A percentile compares a stretch with the other conserved stretches of the same genome.
phyloP scores from a whole-genome alignment of 2,888 invertebrate genomes.

The Rapana venosa region DNA sequence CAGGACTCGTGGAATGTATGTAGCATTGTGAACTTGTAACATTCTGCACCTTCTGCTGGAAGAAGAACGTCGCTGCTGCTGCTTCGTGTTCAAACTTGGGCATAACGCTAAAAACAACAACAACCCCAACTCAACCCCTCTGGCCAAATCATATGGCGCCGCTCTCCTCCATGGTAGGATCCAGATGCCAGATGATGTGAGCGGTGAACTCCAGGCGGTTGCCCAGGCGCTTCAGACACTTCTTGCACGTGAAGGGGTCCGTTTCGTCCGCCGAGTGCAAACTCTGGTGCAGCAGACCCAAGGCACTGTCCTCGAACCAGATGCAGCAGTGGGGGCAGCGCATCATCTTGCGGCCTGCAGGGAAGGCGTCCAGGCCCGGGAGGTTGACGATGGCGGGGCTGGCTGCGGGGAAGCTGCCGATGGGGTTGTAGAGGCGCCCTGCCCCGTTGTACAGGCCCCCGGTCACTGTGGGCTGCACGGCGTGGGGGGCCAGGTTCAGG shows the following conservation, averaged over 20 bases:
- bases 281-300: constrained; percentile 63
- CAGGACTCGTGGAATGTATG: no score
- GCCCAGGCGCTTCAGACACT: constrained; percentile 68
- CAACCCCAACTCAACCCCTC: background rate
- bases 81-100: no score
- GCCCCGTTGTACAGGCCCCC: constrained; percentile 22
- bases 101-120: background rate
- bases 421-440: constrained; percentile 18
- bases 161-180: constrained; percentile 61
- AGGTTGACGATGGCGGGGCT: constrained; percentile 5
- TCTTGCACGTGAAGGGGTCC: constrained; percentile 68
- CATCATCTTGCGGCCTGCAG: constrained; percentile 43
- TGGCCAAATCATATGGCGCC: constrained; percentile 5
- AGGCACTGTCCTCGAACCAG: constrained; percentile 52
- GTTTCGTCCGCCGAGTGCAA: constrained; percentile 64
- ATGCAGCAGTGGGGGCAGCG: constrained; percentile 53
- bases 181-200: constrained; percentile 69
- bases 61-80: no score
- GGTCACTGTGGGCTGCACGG: background rate
- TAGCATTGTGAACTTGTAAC: no score
- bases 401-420: constrained; percentile 31
- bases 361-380: constrained; percentile 22
- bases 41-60: no score
- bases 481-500: constrained; percentile 24
- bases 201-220: constrained; percentile 70